Conservation (phyloP, 2,888 invertebrate species). For the Xylocampa areola region DNA sequence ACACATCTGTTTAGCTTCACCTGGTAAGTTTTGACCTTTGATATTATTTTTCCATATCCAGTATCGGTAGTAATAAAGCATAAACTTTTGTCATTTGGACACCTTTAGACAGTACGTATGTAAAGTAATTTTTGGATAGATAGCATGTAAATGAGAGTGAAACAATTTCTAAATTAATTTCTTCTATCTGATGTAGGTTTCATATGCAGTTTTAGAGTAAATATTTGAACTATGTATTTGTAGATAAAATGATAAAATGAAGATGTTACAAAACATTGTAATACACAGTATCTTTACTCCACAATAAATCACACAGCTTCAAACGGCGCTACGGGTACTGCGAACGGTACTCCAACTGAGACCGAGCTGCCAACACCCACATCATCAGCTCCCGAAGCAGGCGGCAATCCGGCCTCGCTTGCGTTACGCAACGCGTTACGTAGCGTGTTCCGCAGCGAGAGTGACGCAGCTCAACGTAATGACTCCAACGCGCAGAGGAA, state of each 20-base stretch:
- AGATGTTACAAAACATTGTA: no score
- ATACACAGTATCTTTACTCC: no score
- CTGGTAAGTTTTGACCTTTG: conserved; percentile 64
- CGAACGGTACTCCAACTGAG: conserved; percentile 79
- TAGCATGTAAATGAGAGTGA: no score
- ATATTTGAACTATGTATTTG: no score
- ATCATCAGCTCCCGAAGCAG: conserved; percentile 77
- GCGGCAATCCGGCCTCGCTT: conserved; percentile 74
- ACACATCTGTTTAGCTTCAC: conserved; percentile 78
- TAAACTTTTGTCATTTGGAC: no score
- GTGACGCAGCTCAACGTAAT: conserved; percentile 63
- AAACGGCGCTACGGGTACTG: conserved; percentile 65
- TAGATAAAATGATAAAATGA: no score
- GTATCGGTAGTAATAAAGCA: no score
- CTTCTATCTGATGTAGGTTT: no score
- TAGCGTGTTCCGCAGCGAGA: conserved; percentile 79
- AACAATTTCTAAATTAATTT: no score
- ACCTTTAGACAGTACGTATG: no score
- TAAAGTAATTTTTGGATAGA: no score
- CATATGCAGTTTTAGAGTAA: no score
- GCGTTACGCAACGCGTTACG: conserved; percentile 83
- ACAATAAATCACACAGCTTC: neutral
- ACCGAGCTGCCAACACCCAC: conserved; percentile 84
- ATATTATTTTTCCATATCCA: neutral
- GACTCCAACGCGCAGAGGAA: conserved; percentile 69